Evolutionary conservation across 2,797 vertebrate genomes (phyloP).

Genomic region (Esox masquinongy): DNA sequence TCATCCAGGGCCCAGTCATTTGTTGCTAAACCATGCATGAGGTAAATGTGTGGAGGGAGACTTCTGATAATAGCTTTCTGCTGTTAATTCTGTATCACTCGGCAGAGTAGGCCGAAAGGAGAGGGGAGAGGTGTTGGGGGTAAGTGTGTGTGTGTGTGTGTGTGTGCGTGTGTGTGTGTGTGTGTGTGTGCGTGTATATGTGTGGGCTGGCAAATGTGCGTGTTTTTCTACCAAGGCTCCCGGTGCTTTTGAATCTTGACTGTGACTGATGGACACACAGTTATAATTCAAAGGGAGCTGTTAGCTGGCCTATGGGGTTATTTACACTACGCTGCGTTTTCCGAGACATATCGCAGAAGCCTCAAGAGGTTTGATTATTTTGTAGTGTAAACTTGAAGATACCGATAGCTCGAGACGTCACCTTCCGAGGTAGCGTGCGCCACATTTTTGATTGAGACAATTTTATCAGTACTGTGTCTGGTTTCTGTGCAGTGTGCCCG

Average conservation of each 20-base stretch:
- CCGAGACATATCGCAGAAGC: too few relatives aligned
- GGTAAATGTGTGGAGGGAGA: slow-evolving; percentile 25
- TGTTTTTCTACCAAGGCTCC: background rate
- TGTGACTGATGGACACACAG: background rate
- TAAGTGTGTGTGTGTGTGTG: slow-evolving; percentile 3
- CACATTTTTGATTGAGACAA: too few relatives aligned
- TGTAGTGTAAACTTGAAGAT: too few relatives aligned
- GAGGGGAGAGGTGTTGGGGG: background rate
- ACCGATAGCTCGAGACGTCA: too few relatives aligned
- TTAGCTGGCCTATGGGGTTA: background rate
- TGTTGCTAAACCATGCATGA: slow-evolving; percentile 51
- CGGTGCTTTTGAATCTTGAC: background rate
- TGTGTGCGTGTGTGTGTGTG: slow-evolving; percentile 3
- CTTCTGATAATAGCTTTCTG: slow-evolving; percentile 45
- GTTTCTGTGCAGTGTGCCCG: too few relatives aligned
- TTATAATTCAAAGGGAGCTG: background rate
- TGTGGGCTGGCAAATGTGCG: background rate
- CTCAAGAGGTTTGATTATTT: too few relatives aligned
- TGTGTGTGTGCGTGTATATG: slow-evolving; percentile 1
- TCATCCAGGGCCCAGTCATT: slow-evolving; percentile 48
- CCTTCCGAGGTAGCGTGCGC: too few relatives aligned
- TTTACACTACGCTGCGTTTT: too few relatives aligned
- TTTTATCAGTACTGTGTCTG: too few relatives aligned
- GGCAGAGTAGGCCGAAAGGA: slow-evolving; percentile 1
- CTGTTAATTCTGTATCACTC: slow-evolving; percentile 50